Evolutionary conservation across 2,797 vertebrate species (phyloP), one percentile per base, ranked within the genome.

Genomic region (Neoniphon sammara): DNA sequence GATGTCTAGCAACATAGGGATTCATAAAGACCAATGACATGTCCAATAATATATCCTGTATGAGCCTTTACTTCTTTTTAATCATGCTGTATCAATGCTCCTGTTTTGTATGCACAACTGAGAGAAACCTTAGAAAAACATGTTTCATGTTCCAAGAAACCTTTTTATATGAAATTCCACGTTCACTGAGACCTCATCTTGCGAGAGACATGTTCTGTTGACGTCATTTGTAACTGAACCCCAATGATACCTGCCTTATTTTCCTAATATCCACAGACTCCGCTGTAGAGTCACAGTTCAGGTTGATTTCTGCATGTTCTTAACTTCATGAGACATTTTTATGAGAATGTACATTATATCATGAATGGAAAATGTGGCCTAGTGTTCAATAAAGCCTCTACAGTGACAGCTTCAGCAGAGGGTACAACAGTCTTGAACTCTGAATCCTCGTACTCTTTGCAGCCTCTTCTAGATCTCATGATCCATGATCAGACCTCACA

Each of bases 181-280:
- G 52, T 42, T 67, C 62, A 76, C 66, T 20, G 25, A 27, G 36
- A 23, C 49, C 50, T 65, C 61, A 39, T 15, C 76, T 67, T 80
- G 58, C 65, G 60, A 60, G 39, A 80, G 34, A 63, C 56, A 55
- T 34, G 54, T 60, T 60, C 46, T 55, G 10, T 53, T 66, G 60
- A 63, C 39, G 25, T 54, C 21, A 72, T 71, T 83, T 74, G 25
- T 27, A 27, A 27, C 4, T 27, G 25, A 52, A 17, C 23, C 66
- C 46, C 61, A 47, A 11, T 15, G 66, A 52, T 64, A 54, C 58
- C 60, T 55, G 66, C 65, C 34, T 70, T 50, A 69, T 76, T 18
- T 70, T 10, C 42, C 61, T 60, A 62, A 74, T 52, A 75, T 72
- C 71, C 66, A 39, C 34, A 50, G 34, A 61, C 46, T 63, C 54